Conservation (phyloP, 2,113 vertebrate species). For the Otolemur garnettii region DNA sequence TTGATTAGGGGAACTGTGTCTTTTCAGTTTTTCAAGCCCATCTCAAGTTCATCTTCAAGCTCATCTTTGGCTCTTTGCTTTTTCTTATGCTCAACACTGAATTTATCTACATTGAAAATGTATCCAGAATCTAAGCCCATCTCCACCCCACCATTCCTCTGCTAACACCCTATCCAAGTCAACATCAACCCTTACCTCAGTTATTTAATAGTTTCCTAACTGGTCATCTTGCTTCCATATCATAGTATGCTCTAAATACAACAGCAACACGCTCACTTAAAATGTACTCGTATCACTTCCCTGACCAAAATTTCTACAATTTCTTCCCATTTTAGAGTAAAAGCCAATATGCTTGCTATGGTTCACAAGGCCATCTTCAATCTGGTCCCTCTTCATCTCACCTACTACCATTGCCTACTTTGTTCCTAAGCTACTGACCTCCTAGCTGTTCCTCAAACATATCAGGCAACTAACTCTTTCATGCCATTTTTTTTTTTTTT, state of each 20-base stretch:
- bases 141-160: not conserved
- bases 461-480: not conserved
- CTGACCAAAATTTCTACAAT: not conserved
- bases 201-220: constrained; percentile 27
- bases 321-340: not conserved
- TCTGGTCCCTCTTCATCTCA: not conserved
- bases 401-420: not conserved
- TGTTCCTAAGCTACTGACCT: not conserved
- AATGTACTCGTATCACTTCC: not conserved
- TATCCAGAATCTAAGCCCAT: not conserved
- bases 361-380: not conserved
- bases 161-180: not conserved
- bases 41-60: not conserved
- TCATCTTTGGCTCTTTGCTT: not conserved
- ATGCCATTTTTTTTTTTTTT: not conserved
- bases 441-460: not conserved
- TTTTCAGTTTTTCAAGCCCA: not conserved
- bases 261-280: not conserved
- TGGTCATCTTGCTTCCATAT: not conserved
- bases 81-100: not conserved
- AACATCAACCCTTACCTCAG: not conserved
- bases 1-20: not conserved
- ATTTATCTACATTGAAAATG: not conserved
- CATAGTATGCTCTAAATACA: not conserved
- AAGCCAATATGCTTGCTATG: not conserved